Evolutionary conservation across 2,797 vertebrate species (phyloP).

Genomic region (Mormyrus hasselquistii): DNA sequence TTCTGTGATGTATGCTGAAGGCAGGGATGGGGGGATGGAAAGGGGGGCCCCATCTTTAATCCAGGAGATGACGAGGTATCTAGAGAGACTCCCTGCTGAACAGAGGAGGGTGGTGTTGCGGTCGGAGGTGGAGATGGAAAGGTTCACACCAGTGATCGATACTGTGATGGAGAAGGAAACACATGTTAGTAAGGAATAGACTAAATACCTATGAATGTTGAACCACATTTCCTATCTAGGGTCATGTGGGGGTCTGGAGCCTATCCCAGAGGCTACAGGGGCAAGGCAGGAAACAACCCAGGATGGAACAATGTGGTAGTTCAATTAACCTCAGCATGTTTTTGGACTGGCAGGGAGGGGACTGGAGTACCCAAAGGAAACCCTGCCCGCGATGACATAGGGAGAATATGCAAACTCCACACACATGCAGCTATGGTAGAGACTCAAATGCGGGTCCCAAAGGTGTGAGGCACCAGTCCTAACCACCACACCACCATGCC

Average conservation of each 20-base stretch:
- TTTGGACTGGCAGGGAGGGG: neutral
- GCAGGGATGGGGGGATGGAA: neutral
- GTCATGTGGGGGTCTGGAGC: neutral
- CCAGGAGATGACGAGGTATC: neutral
- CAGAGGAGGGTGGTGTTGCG: neutral
- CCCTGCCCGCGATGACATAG: neutral
- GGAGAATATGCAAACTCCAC: neutral
- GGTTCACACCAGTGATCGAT: neutral
- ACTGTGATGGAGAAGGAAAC: neutral
- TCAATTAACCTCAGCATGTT: neutral
- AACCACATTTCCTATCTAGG: neutral
- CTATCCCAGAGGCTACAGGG: neutral
- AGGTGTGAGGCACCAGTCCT: neutral
- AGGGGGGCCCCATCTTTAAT: neutral
- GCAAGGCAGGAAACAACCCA: neutral
- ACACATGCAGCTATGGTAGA: neutral
- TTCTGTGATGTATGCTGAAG: neutral
- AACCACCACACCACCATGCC: neutral
- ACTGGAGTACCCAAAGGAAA: neutral
- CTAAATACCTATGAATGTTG: neutral
- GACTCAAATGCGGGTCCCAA: neutral
- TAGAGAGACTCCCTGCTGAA: neutral
- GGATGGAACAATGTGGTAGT: neutral
- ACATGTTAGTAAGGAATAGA: neutral
- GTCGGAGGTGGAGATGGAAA: neutral